Evolutionary conservation across 2,888 invertebrate genomes (phyloP).

Genomic region (Spisula solida): DNA sequence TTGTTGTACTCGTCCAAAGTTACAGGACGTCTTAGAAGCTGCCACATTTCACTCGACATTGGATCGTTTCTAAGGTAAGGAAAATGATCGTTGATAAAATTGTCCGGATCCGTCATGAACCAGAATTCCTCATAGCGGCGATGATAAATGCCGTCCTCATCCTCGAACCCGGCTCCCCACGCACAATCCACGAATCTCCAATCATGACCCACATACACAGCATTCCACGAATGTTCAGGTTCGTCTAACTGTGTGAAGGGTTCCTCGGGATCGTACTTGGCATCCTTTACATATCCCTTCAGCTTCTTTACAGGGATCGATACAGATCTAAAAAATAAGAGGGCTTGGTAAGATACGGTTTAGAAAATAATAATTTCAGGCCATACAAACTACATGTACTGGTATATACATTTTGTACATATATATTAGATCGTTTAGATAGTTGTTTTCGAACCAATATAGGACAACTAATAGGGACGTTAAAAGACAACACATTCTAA

Average conservation of each 20-base stretch:
- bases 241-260: constrained; percentile 64
- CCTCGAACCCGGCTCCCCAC: constrained; percentile 72
- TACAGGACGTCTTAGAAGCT: constrained; percentile 67
- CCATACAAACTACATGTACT: no score
- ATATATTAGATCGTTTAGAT: no score
- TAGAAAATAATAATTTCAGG: no score
- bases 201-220: constrained; percentile 67
- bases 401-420: no score
- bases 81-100: constrained; percentile 73
- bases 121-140: constrained; percentile 69
- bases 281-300: constrained; percentile 72
- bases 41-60: constrained; percentile 71
- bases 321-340: constrained; percentile 53
- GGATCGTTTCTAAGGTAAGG: constrained; percentile 70
- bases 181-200: constrained; percentile 76
- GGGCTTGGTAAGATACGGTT: not conserved
- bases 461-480: no score
- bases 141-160: constrained; percentile 66
- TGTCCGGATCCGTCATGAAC: constrained; percentile 75
- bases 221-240: constrained; percentile 75
- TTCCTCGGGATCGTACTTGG: constrained; percentile 65
- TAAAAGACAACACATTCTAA: no score
- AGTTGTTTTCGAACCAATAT: no score
- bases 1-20: constrained; percentile 69
- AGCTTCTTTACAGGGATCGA: constrained; percentile 69